Conservation (phyloP, 2,113 vertebrate species). For the Chrysochloris asiatica region DNA sequence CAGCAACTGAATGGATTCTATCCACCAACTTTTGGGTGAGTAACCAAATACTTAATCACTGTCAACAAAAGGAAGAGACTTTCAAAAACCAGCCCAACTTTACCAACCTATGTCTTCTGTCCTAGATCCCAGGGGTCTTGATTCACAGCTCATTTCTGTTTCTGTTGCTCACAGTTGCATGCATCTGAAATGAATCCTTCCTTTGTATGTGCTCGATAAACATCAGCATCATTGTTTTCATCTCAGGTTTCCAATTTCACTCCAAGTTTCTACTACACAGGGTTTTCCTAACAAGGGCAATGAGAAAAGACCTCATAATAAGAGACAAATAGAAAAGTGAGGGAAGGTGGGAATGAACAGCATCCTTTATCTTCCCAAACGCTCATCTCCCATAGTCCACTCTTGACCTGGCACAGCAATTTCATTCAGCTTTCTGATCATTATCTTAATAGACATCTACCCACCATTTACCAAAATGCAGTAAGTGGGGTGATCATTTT, state of each 20-base stretch:
- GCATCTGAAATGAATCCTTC: neutral
- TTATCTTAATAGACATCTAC: slow-evolving; percentile 70
- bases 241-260: neutral
- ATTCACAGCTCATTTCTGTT: neutral
- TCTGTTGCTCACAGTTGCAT: neutral
- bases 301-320: slow-evolving; percentile 38
- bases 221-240: neutral
- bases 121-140: neutral
- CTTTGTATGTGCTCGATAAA: neutral
- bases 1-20: neutral
- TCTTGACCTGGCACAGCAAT: slow-evolving; percentile 58
- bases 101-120: neutral
- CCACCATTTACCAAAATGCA: slow-evolving; percentile 60
- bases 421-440: slow-evolving; percentile 34
- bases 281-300: slow-evolving; percentile 12
- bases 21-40: neutral
- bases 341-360: neutral
- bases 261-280: neutral
- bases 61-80: neutral
- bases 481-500: slow-evolving; percentile 56
- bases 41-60: neutral
- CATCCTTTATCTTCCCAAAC: slow-evolving; percentile 54
- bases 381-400: slow-evolving; percentile 14
- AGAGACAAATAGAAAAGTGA: neutral
- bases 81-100: too few relatives aligned